These are phyloP conservation scores for Isichthys henryi DNA, from an alignment of 2,113 vertebrate species.

Conservation along the genomic window DNA sequence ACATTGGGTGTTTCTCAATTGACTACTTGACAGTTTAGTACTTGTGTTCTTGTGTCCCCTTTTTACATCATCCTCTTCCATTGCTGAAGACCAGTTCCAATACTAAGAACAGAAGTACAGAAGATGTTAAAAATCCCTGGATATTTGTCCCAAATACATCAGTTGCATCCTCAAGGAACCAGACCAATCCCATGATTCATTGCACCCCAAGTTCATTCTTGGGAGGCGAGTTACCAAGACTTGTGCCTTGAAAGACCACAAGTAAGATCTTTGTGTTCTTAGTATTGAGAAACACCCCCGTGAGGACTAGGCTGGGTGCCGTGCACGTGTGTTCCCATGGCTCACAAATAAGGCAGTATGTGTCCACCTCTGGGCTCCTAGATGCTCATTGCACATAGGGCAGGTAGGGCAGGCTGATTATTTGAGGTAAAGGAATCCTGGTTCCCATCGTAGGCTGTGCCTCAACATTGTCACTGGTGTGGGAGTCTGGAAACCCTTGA, in stretches of 20 bases:
- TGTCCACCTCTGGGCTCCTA: background rate
- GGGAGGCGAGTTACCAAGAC: background rate
- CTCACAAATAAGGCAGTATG: background rate
- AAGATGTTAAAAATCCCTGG: background rate
- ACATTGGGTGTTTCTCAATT: background rate
- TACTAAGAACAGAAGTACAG: background rate
- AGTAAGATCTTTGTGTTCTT: background rate
- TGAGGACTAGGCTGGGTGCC: background rate
- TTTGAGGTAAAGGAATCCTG: background rate
- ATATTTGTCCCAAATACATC: background rate
- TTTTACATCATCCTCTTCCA: background rate
- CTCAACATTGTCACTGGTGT: background rate
- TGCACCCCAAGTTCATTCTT: background rate
- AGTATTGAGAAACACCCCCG: background rate
- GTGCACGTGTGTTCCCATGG: background rate
- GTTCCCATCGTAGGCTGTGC: background rate
- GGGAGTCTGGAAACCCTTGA: background rate
- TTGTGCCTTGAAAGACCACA: background rate
- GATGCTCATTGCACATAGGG: background rate
- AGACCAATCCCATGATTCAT: background rate
- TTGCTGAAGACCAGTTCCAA: background rate
- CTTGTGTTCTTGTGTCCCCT: background rate
- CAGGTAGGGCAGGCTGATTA: background rate
- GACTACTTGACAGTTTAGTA: background rate
- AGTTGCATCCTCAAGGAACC: background rate